Base-by-base conservation (phyloP, 2,888 invertebrate genomes). In the Xestoiulus laeticollis region DNA sequence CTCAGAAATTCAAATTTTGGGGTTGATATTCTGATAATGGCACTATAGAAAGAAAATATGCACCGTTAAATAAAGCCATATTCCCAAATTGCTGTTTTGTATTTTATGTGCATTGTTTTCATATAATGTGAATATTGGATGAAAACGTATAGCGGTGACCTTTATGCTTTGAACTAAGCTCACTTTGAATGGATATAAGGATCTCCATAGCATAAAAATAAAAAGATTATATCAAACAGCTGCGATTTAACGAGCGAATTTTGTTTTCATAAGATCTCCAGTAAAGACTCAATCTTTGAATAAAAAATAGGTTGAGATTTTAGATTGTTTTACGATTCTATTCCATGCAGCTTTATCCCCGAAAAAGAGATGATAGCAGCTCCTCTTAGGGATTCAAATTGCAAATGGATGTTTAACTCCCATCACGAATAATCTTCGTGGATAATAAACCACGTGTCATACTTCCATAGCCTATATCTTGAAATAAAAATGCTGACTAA, bases 131-230 rank as follows among this genome's bases (percentile, higher is more conserved):
- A 22, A 68, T 68, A 68, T 68, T 68, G 68, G 68, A 68, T 68
- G 10, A 68, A 22, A 68, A 26, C 26, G 22, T 8, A 12, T 68
- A 68, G 68, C 12, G 26, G 68, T 68, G 68, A 68, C 68, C 68
- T 68, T 68, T 68, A 68, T 68, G 68, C 22, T 10, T 68, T 22
- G 68, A 68, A 68, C 68, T 68, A 68, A 68, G 68, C 68, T 68
- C 68, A 68, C 68, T 68, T 68, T 68, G 68, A 68, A 68, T 68
- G 22, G 26, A 22, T 68, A 68, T 68, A 68, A 68, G 68, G 68
- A 68, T 68, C 68, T 68, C 68, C 68, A 68, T 68, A 68, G 68
- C 68, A 68, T 68, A 68, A 68, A 68, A 68, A 68, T 68, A 68
- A 68, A 68, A 68, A 68, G 68, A 68, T 68, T 68, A 68, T 22